Percentiles rank a stretch among this genome's conserved stretches.
Conservation (phyloP, 2,113 vertebrate genomes). For the Eudyptes chrysolophus region DNA sequence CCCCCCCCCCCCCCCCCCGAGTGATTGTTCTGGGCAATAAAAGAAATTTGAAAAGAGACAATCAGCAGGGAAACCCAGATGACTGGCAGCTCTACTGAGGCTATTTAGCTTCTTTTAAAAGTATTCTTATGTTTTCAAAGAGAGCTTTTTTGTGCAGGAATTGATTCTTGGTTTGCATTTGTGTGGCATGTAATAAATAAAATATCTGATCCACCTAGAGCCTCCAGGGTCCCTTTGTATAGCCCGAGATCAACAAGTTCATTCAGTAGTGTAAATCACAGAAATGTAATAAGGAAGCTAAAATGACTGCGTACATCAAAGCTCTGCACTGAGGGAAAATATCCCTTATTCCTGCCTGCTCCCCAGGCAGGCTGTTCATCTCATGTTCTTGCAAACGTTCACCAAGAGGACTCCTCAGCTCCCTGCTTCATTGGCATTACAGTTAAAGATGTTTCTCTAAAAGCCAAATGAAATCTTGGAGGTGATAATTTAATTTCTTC, state of each 20-base stretch:
- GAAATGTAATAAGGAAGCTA: not conserved
- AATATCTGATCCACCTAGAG: not conserved
- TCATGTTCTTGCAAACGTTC: not conserved
- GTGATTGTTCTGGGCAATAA: not conserved
- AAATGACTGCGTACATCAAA: not conserved
- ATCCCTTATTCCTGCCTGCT: not conserved
- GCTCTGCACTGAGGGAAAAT: not conserved
- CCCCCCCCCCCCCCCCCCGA: no score
- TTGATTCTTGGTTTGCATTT: not conserved
- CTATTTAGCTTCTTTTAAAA: not conserved
- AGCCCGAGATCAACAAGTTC: not conserved
- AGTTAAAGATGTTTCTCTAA: not conserved
- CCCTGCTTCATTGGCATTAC: not conserved
- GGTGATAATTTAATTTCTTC: not conserved
- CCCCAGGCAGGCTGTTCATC: not conserved
- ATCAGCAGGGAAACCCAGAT: not conserved
- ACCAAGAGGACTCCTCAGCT: not conserved
- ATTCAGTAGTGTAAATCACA: not conserved
- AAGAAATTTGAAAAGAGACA: not conserved
- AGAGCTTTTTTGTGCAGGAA: not conserved
- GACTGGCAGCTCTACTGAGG: not conserved
- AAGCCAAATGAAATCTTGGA: not conserved
- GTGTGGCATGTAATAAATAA: not conserved
- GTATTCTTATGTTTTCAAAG: not conserved
- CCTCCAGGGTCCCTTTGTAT: not conserved